phyloP scores from a whole-genome alignment of 2,888 invertebrate species.

The Oxycera nigricornis region DNA sequence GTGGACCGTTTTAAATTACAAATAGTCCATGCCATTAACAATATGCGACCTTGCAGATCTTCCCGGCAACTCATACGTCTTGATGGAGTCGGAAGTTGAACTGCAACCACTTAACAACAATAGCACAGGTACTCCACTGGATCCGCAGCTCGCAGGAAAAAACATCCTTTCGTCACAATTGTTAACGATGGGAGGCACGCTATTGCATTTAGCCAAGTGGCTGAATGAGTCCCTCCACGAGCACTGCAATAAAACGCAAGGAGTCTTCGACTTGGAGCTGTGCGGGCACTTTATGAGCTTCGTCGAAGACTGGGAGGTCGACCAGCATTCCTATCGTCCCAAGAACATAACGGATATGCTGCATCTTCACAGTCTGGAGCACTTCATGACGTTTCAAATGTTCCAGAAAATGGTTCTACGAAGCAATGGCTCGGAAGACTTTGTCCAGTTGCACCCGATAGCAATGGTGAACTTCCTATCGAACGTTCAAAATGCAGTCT shows the following conservation, averaged over 20 bases:
- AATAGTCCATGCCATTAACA: too few species aligned
- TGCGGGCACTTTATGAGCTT: slow-evolving; percentile 58
- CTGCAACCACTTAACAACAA: slow-evolving; percentile 56
- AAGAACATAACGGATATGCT: slow-evolving; percentile 55
- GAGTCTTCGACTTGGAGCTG: slow-evolving; percentile 54
- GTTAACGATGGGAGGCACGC: slow-evolving; percentile 55
- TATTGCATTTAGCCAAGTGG: slow-evolving; percentile 58
- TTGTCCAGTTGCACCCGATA: slow-evolving; percentile 57
- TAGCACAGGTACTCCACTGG: slow-evolving; percentile 52
- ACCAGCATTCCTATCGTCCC: slow-evolving; percentile 47
- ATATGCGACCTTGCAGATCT: slow-evolving; percentile 56
- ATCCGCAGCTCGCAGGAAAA: slow-evolving; percentile 55
- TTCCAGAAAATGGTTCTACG: slow-evolving; percentile 54
- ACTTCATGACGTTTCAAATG: slow-evolving; percentile 60
- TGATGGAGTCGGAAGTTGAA: slow-evolving; percentile 59
- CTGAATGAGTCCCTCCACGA: slow-evolving; percentile 56
- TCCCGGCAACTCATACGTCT: slow-evolving; percentile 56
- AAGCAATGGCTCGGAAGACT: slow-evolving; percentile 49
- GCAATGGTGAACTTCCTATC: slow-evolving; percentile 59
- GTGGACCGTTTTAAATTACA: too few species aligned
- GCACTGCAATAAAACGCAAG: slow-evolving; percentile 56
- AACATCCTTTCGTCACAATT: slow-evolving; percentile 57
- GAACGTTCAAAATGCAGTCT: slow-evolving; percentile 60
- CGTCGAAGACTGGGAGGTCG: slow-evolving; percentile 58
- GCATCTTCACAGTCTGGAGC: slow-evolving; percentile 55